Conservation (phyloP, 2,797 vertebrate species). For the Acridotheres tristis region DNA sequence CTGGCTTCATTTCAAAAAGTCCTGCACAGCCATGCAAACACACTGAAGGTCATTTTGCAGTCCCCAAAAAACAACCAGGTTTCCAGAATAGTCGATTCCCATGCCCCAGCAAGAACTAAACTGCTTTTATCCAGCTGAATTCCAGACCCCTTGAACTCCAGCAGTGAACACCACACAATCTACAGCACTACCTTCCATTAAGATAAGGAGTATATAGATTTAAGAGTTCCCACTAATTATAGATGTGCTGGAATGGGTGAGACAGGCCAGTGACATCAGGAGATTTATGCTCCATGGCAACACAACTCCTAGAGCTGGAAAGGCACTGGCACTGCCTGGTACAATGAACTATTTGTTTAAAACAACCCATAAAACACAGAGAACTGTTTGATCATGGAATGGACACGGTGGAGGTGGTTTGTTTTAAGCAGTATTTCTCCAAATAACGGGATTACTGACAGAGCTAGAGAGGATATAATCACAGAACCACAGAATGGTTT, state of each 20-base stretch:
- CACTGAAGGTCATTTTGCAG: neutral
- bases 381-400: neutral
- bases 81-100: neutral
- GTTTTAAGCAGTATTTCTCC: neutral
- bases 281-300: neutral
- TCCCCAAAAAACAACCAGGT: neutral
- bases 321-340: neutral
- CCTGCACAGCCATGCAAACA: neutral
- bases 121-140: neutral
- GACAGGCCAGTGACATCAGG: neutral
- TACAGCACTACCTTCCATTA: neutral
- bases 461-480: neutral
- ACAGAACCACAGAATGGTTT: neutral
- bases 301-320: neutral
- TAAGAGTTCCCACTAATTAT: neutral
- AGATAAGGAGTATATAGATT: neutral
- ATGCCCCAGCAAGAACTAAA: neutral
- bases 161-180: neutral
- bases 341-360: neutral
- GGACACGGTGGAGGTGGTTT: rapidly evolving
- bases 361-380: neutral
- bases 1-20: neutral
- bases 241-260: neutral
- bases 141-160: neutral
- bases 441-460: neutral